Base-by-base conservation (phyloP, 2,113 vertebrate species). In the Austrofundulus limnaeus region DNA sequence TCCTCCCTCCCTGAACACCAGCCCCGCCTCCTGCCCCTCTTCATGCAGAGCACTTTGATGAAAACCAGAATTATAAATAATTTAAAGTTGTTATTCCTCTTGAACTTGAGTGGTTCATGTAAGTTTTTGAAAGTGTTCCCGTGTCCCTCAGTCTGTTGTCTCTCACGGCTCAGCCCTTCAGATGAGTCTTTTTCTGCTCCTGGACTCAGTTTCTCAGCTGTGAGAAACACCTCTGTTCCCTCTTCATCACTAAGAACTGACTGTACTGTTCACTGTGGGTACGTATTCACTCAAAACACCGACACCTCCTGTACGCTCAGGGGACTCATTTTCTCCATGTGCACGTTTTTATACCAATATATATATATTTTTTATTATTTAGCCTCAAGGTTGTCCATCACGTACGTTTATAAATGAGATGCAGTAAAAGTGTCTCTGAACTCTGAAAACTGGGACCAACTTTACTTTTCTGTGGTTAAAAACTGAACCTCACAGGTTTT, bases 121-220 rank as follows among this genome's bases (percentile, higher is more conserved):
- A 5, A 34, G 4, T 34, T 5, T 34, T 28, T 51, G 16, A 17
- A 37, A 8, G 28, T 65, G 45, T 39, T 19, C 11, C 0, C n/a
- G 51, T 34, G 8, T 52, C 1, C 2, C 31, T 55, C 20, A 50
- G 20, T 49, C 46, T 75, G 25, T 28, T 7, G 25, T 28, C 25
- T 17, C 47, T 28, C 52, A 54, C 42, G 31, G 50, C 48, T 12
- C 23, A 38, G 11, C 54, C 45, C 2, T 46, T 43, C 70, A 65
- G 64, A 58, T 55, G 62, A 68, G 48, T 43, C 62, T 57, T 11
- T 45, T 10, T 39, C 39, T 67, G 24, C 11, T 50, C 61, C 49
- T 59, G 70, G 81, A 80, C 68, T 67, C 60, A 77, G 6, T 72
- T 20, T 21, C 66, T 70, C 73, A 73, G 31, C 72, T 48, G 17